These are phyloP conservation scores for Hycleus cichorii DNA, from an alignment of 1,140 invertebrate genomes.

Conservation along the genomic window DNA sequence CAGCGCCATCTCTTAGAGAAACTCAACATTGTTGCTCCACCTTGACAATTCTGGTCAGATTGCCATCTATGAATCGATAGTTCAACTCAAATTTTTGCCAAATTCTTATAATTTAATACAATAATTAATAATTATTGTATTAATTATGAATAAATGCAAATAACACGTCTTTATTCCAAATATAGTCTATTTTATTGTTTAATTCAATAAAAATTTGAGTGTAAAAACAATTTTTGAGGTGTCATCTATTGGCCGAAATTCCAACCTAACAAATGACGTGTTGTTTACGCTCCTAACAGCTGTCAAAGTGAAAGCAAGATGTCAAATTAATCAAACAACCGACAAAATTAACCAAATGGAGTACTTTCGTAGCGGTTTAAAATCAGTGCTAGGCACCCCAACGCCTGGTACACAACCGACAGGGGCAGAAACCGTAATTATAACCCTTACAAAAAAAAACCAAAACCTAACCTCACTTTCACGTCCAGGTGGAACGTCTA, in stretches of 20 bases:
- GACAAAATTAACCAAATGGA: slow-evolving; percentile 53
- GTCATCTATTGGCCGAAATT: neutral
- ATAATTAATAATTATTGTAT: too few species aligned
- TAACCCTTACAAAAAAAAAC: neutral
- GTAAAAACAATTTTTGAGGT: neutral
- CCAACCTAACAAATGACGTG: neutral
- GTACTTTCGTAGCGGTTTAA: slow-evolving; percentile 78
- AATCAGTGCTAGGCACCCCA: slow-evolving; percentile 79
- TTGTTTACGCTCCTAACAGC: neutral
- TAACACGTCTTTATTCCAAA: too few species aligned
- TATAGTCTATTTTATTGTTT: too few species aligned
- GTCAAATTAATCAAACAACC: slow-evolving; percentile 3
- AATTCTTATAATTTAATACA: too few species aligned
- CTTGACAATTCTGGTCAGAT: too few species aligned
- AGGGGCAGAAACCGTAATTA: slow-evolving; percentile 75
- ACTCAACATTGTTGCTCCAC: too few species aligned
- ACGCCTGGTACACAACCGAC: slow-evolving; percentile 65
- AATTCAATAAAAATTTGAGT: neutral
- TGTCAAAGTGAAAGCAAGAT: neutral
- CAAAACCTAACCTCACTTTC: slow-evolving; percentile 14
- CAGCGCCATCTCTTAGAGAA: too few species aligned
- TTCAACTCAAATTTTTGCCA: too few species aligned
- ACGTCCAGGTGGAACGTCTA: slow-evolving; percentile 78
- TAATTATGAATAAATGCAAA: too few species aligned
- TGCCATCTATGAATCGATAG: too few species aligned